Percentiles rank a stretch among this genome's conserved stretches.
Evolutionary conservation across 1,140 invertebrate species (phyloP).

Genomic region (Cydia pomonella): DNA sequence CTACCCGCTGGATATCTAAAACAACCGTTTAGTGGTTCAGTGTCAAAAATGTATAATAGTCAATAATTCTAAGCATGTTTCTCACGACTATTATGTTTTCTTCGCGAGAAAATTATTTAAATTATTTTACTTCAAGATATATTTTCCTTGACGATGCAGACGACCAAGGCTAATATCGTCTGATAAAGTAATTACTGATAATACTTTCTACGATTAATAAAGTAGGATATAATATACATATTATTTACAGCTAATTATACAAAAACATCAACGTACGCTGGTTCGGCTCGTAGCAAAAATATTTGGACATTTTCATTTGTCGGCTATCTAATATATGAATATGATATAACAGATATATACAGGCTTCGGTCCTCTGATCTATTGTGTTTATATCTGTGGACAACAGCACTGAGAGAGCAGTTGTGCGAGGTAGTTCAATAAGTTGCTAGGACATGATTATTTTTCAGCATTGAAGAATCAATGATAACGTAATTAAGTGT

Average conservation of each 20-base stretch:
- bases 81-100: background rate
- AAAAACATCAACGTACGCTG: slow-evolving; percentile 16
- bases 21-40: slow-evolving; percentile 39
- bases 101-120: too few species aligned
- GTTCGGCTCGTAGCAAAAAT: slow-evolving; percentile 26
- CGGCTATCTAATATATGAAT: background rate
- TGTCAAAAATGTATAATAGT: background rate
- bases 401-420: slow-evolving; percentile 9
- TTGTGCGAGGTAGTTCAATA: slow-evolving; percentile 2
- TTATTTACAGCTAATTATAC: background rate
- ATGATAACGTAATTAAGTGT: too few species aligned
- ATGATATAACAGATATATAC: background rate
- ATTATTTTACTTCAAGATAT: too few species aligned
- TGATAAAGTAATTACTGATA: background rate
- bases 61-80: background rate
- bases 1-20: slow-evolving; percentile 48
- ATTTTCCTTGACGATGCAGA: too few species aligned
- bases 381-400: background rate
- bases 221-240: too few species aligned
- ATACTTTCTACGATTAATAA: background rate
- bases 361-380: background rate
- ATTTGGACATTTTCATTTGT: background rate
- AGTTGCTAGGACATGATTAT: too few species aligned
- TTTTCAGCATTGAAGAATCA: too few species aligned
- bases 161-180: background rate